Conservation (phyloP, 2,797 vertebrate genomes). For the Rhabdophis nuchalis region DNA sequence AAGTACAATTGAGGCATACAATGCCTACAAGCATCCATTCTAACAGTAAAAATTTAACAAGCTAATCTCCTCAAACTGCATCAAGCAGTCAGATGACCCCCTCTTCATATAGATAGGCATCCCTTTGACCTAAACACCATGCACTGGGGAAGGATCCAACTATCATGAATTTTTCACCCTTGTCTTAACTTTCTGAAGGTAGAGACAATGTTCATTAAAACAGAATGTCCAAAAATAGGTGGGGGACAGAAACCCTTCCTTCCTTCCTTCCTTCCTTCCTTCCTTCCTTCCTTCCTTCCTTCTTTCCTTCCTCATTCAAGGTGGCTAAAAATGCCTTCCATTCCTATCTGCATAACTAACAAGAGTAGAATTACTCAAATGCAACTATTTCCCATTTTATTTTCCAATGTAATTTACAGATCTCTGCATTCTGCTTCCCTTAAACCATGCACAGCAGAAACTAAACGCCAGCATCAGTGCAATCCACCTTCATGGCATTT, state of each 20-base stretch:
- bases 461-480: not conserved
- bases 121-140: not conserved
- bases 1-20: not conserved
- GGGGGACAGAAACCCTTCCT: not conserved
- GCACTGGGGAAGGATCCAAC: not conserved
- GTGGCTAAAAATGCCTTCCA: not conserved
- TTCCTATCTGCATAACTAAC: not conserved
- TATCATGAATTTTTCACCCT: not conserved
- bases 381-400: not conserved
- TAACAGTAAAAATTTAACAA: not conserved
- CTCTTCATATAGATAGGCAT: not conserved
- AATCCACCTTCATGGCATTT: not conserved
- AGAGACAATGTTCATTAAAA: not conserved
- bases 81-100: not conserved
- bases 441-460: not conserved
- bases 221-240: not conserved
- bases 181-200: not conserved
- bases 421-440: not conserved
- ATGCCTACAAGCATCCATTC: not conserved
- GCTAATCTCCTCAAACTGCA: not conserved
- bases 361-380: not conserved
- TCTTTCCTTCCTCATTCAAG: not conserved
- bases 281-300: not conserved
- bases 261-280: too few relatives aligned
- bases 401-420: not conserved